phyloP scores from a whole-genome alignment of 2,797 vertebrate species.

The Adrianichthys oophorus region DNA sequence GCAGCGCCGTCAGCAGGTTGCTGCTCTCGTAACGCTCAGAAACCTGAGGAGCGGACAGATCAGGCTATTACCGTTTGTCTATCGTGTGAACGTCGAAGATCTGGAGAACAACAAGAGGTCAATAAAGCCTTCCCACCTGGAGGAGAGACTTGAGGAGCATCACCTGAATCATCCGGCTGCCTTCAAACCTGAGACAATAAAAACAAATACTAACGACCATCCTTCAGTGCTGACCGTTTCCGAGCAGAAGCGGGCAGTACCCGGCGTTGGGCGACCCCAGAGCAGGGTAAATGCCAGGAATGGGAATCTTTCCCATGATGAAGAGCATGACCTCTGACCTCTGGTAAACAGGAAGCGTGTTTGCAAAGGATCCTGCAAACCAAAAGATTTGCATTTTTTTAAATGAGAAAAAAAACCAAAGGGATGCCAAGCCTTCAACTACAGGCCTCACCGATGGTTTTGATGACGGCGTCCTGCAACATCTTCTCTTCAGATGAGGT shows the following conservation, averaged over 20 bases:
- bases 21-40: conserved; percentile 85
- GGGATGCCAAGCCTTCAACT: no score
- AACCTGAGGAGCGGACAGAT: conserved; percentile 47
- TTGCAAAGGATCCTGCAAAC: conserved; percentile 86
- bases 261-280: conserved; percentile 80
- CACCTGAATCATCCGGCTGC: conserved; percentile 89
- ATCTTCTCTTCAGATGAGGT: conserved; percentile 83
- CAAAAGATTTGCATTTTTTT: no score
- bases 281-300: conserved; percentile 84
- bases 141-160: conserved; percentile 93
- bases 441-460: conserved; percentile 79
- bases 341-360: conserved; percentile 89
- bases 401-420: no score
- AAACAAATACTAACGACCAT: not conserved
- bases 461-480: conserved; percentile 89
- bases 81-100: not conserved
- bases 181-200: conserved; percentile 78
- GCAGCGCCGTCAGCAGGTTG: conserved; percentile 88
- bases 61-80: not conserved
- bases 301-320: conserved; percentile 92
- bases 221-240: no score
- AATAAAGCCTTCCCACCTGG: conserved; percentile 74
- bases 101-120: not conserved
- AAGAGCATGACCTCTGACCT: conserved; percentile 94
- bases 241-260: conserved; percentile 59